Evolutionary conservation across 2,797 vertebrate species (phyloP).

Genomic region (Tragelaphus oryx): DNA sequence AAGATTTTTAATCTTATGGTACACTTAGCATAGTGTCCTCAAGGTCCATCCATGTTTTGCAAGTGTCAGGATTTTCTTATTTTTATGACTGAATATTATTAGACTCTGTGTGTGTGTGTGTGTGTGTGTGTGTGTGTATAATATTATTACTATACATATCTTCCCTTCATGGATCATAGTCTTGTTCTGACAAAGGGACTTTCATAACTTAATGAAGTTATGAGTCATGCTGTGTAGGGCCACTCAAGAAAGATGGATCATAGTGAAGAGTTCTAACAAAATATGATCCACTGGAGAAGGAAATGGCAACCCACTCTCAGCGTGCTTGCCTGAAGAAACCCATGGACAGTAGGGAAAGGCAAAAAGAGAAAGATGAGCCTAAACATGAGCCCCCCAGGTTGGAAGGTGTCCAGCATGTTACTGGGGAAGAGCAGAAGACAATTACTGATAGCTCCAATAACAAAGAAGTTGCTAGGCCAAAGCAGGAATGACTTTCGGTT

Average conservation of each 20-base stretch:
- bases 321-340: background rate
- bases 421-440: background rate
- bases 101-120: background rate
- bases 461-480: background rate
- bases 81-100: background rate
- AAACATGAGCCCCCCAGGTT: background rate
- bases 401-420: background rate
- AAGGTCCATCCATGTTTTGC: background rate
- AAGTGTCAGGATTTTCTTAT: background rate
- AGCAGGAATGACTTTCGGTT: background rate
- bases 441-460: background rate
- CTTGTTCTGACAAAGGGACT: background rate
- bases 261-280: background rate
- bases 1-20: background rate
- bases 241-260: background rate
- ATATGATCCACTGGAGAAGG: background rate
- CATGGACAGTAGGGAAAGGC: background rate
- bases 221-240: background rate
- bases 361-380: background rate
- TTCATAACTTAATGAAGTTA: background rate
- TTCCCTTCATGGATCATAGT: background rate
- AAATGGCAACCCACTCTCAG: background rate
- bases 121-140: accelerated
- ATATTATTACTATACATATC: background rate
- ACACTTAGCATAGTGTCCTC: background rate